Evolutionary conservation across 2,113 vertebrate genomes (phyloP).

Genomic region (Oreocharis arfaki): DNA sequence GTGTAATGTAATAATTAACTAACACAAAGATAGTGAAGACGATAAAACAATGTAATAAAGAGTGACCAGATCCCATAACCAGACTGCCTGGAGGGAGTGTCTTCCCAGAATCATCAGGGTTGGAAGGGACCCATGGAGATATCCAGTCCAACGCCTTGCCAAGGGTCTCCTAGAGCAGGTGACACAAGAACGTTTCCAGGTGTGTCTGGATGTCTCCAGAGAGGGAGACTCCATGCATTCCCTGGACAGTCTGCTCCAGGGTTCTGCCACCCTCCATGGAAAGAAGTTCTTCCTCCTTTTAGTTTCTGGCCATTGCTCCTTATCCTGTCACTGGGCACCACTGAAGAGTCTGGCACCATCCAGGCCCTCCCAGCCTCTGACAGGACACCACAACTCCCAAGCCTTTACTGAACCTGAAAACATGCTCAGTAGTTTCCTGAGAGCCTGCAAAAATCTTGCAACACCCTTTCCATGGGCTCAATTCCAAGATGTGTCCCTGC

Average conservation of each 20-base stretch:
- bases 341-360: background rate
- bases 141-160: background rate
- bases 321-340: background rate
- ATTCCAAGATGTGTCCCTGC: accelerated
- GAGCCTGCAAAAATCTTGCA: background rate
- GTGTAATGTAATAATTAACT: background rate
- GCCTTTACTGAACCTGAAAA: background rate
- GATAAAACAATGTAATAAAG: background rate
- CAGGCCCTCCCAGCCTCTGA: background rate
- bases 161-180: background rate
- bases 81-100: background rate
- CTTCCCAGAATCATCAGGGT: background rate
- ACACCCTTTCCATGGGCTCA: background rate
- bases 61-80: background rate
- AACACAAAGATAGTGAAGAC: accelerated
- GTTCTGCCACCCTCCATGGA: background rate
- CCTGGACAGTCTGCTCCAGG: background rate
- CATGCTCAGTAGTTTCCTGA: background rate
- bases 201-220: background rate
- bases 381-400: background rate
- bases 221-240: accelerated
- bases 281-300: background rate
- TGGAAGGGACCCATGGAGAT: background rate
- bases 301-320: background rate
- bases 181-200: background rate